Percentiles rank a stretch among this genome's conserved stretches.
Conservation (phyloP, 1,140 invertebrate species). For the Drosophila athabasca region DNA sequence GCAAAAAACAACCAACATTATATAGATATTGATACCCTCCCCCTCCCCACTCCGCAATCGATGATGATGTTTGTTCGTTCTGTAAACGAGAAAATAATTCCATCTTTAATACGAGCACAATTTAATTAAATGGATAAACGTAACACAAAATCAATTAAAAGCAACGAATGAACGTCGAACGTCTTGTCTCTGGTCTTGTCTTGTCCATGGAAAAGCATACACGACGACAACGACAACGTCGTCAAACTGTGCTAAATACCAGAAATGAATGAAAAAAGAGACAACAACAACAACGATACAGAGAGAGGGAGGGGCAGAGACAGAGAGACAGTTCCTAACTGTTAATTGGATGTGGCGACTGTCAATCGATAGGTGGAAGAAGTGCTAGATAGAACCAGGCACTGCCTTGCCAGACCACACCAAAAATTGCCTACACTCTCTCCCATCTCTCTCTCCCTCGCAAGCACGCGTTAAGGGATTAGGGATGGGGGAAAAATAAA, state of each 20-base stretch:
- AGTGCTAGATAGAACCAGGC: no score
- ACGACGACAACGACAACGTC: slow-evolving; percentile 13
- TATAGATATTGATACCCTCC: no score
- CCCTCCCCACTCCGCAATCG: no score
- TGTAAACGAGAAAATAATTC: slow-evolving; percentile 19
- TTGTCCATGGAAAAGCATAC: slow-evolving; percentile 10
- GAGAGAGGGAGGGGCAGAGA: background rate
- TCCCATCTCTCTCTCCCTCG: background rate
- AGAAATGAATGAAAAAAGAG: slow-evolving; percentile 44
- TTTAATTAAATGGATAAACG: slow-evolving; percentile 50
- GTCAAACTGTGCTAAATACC: slow-evolving; percentile 57
- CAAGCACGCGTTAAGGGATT: slow-evolving; percentile 23
- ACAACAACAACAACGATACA: background rate
- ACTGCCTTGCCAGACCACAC: background rate
- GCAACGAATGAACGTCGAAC: slow-evolving; percentile 1
- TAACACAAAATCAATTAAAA: slow-evolving; percentile 55
- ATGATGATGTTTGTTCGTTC: no score
- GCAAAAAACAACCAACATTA: no score
- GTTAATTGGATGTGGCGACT: slow-evolving; percentile 61
- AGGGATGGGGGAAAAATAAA: slow-evolving; percentile 12
- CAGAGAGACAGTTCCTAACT: slow-evolving; percentile 44
- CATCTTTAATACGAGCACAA: slow-evolving; percentile 15
- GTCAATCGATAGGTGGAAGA: slow-evolving; percentile 55
- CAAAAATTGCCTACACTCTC: background rate
- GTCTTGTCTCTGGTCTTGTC: slow-evolving; percentile 6